Base-by-base conservation (phyloP, 1,140 invertebrate species). In the Campoletis sonorensis region DNA sequence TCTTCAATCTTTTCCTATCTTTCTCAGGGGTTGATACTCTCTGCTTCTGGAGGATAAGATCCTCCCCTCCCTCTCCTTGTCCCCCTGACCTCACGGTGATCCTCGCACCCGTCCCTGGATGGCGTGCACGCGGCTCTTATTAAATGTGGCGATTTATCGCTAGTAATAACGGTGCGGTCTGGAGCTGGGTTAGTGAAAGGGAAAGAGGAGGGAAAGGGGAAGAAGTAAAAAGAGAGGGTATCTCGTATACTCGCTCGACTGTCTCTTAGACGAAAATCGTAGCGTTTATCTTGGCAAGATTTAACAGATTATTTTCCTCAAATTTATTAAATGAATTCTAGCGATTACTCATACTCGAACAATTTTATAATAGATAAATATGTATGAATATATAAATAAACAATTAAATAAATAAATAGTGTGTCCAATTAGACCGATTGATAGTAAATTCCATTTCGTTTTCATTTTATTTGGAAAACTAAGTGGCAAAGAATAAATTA, bases 121-220 rank as follows among this genome's bases (percentile, higher is more conserved):
- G 79, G 80, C 83, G 79, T 87, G 83, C 84, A 86, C 83, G 84
- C 54, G 85, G 87, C 89, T 89, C 89, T 91, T 91, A 91, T 91
- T 91, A 91, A 91, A 91, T 86, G 88, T 90, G 89, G 87, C 89
- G 90, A 91, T 91, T 91, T 91, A 91, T 91, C 85, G 90, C 87
- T 86, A 83, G 90, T 90, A 91, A 91, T 91, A 91, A 91, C 89
- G 88, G 89, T 89, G 88, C 86, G 89, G 89, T 91, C 87, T 89
- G 87, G 89, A 79, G 85, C 79, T 84, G 82, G 81, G 79, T 45
- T 45, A 45, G 40, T 78, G 54, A 58, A 77, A 58, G 67, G 27
- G 75, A 21, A 76, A 83, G 76, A 80, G 83, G 82, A 76, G 81
- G 75, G 37, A 45, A 45, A 10, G 40, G 8, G 11, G 51, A 11